Conservation (phyloP, 1,140 invertebrate genomes). For the Drosophila kohkoa region DNA sequence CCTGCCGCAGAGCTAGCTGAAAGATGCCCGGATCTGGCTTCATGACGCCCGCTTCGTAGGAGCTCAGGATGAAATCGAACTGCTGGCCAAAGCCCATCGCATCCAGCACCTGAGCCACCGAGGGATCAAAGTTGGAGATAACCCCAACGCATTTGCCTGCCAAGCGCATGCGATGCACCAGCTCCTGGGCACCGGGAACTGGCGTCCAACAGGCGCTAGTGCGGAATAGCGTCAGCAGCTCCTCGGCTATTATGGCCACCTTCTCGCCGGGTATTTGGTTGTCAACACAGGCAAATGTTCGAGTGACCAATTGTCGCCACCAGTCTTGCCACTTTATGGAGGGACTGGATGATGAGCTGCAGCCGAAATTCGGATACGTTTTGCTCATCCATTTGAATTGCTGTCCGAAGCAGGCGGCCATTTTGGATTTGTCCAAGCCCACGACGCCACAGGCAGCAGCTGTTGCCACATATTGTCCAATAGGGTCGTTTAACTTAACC, state of each 20-base stretch:
- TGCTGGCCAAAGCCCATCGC: slow-evolving; percentile 59
- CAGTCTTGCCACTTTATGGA: slow-evolving; percentile 69
- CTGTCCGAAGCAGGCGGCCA: slow-evolving; percentile 85
- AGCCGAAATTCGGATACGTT: slow-evolving; percentile 71
- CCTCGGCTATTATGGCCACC: slow-evolving; percentile 53
- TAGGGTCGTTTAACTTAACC: slow-evolving; percentile 88
- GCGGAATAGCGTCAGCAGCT: slow-evolving; percentile 57
- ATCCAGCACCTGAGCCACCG: slow-evolving; percentile 53
- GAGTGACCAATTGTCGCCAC: slow-evolving; percentile 69
- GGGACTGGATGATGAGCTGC: slow-evolving; percentile 29
- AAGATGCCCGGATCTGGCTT: slow-evolving; percentile 75
- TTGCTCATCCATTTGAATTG: slow-evolving; percentile 67
- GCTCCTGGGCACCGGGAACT: slow-evolving; percentile 56
- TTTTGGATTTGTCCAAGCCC: slow-evolving; percentile 85
- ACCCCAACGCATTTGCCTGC: slow-evolving; percentile 71
- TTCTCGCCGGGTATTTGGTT: slow-evolving; percentile 25
- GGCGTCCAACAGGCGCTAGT: slow-evolving; percentile 65
- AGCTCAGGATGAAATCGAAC: slow-evolving; percentile 80
- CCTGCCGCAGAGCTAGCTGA: slow-evolving; percentile 45
- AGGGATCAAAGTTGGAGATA: slow-evolving; percentile 82
- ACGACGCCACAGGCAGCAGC: slow-evolving; percentile 89
- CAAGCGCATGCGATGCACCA: slow-evolving; percentile 59
- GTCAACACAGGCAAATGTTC: slow-evolving; percentile 61
- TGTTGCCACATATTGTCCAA: slow-evolving; percentile 89
- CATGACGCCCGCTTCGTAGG: slow-evolving; percentile 73